Evolutionary conservation across 1,140 invertebrate genomes (phyloP).

Genomic region (Ceratina australensis): DNA sequence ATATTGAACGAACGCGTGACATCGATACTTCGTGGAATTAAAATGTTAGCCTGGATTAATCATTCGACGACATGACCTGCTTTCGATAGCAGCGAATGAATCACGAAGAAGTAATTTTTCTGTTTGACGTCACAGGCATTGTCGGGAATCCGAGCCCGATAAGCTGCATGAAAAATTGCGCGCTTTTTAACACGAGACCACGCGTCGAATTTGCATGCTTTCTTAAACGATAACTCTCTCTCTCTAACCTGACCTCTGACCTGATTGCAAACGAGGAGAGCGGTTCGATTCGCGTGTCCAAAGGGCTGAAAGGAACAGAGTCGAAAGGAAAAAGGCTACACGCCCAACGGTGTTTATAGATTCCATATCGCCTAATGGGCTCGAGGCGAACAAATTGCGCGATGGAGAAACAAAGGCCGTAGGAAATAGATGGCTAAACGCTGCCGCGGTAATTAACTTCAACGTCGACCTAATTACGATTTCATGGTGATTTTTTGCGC

Average conservation of each 20-base stretch:
- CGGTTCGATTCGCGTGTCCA: slow-evolving; percentile 5
- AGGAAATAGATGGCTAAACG: not conserved
- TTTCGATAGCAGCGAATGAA: not conserved
- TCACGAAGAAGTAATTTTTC: slow-evolving; percentile 6
- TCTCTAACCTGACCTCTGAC: not conserved
- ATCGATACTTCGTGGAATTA: no score
- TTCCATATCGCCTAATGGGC: slow-evolving; percentile 14
- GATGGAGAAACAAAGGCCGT: not conserved
- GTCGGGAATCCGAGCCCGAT: not conserved
- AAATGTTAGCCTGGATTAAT: not conserved
- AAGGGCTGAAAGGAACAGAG: not conserved
- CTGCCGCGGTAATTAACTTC: not conserved
- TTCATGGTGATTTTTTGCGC: not conserved
- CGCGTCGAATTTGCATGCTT: slow-evolving; percentile 13
- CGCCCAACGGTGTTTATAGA: not conserved
- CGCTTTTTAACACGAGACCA: not conserved
- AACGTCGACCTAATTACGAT: slow-evolving; percentile 2
- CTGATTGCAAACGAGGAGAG: slow-evolving; percentile 8
- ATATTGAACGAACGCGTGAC: no score
- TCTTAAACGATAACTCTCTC: slow-evolving; percentile 3
- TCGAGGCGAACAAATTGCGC: not conserved
- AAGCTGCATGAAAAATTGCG: slow-evolving; percentile 3
- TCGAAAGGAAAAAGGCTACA: slow-evolving; percentile 8
- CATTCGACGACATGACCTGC: not conserved
- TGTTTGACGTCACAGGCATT: not conserved